Evolutionary conservation across 2,888 invertebrate genomes (phyloP).

Genomic region (Euplexia lucipara): DNA sequence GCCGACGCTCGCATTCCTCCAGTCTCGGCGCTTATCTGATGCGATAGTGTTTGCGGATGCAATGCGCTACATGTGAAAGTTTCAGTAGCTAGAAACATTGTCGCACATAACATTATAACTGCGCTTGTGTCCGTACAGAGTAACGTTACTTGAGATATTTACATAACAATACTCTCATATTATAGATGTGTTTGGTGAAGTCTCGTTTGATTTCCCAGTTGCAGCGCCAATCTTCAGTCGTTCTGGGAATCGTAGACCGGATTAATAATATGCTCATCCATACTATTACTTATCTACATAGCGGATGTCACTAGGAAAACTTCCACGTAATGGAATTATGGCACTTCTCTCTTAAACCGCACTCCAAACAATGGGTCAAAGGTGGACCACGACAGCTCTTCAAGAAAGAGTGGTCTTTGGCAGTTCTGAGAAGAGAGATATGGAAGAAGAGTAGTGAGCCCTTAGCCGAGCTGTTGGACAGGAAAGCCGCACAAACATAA

Average conservation of each 20-base stretch:
- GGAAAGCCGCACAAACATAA: too few species aligned
- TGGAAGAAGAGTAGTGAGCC: too few species aligned
- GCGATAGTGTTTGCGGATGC: slow-evolving; percentile 2
- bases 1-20: slow-evolving; percentile 54
- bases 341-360: too few species aligned
- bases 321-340: too few species aligned
- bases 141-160: slow-evolving; percentile 7
- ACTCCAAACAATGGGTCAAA: too few species aligned
- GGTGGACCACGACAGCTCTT: too few species aligned
- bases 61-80: slow-evolving; percentile 4
- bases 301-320: too few species aligned
- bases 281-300: too few species aligned
- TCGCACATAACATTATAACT: slow-evolving; percentile 18
- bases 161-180: background rate
- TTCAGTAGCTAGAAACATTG: slow-evolving; percentile 33
- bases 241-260: too few species aligned
- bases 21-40: slow-evolving; percentile 35
- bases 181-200: slow-evolving; percentile 1
- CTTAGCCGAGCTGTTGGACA: too few species aligned
- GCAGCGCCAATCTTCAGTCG: background rate
- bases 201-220: background rate
- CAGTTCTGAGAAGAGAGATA: too few species aligned
- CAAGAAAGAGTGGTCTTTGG: too few species aligned
- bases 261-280: background rate
- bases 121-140: background rate